Percentiles rank a stretch among this genome's conserved stretches.
phyloP scores from a whole-genome alignment of 2,113 vertebrate genomes.

The Crotalus helleri region DNA sequence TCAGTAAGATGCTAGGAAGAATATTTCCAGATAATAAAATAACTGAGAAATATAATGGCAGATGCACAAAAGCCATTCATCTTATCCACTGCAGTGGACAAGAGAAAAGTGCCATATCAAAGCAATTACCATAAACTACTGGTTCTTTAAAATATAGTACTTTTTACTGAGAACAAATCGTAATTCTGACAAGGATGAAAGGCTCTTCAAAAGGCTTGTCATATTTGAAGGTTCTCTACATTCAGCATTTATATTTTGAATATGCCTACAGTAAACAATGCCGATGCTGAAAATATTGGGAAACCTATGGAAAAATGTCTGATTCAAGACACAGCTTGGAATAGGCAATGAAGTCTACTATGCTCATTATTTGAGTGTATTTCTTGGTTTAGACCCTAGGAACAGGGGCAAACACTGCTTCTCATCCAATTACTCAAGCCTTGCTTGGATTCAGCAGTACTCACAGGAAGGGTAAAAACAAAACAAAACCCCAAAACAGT shows the following conservation, averaged over 20 bases:
- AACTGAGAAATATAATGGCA: background rate
- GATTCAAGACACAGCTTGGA: background rate
- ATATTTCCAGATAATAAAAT: background rate
- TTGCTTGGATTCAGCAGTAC: background rate
- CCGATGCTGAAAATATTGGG: background rate
- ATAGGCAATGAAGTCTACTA: background rate
- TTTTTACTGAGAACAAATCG: background rate
- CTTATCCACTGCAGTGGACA: background rate
- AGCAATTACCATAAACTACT: background rate
- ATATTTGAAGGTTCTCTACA: background rate
- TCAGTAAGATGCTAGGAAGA: background rate
- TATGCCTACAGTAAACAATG: background rate
- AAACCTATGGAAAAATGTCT: background rate
- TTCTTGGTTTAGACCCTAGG: background rate
- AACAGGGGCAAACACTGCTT: background rate
- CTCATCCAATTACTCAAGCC: background rate
- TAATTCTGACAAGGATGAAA: background rate
- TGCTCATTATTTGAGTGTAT: background rate
- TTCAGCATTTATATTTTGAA: background rate
- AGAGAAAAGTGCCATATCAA: background rate
- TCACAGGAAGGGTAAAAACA: background rate
- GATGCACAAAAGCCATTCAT: background rate
- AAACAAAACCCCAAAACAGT: background rate
- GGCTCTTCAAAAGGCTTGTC: background rate
- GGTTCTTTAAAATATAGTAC: background rate